Percentiles rank a stretch among this genome's conserved stretches.
Evolutionary conservation across 2,113 vertebrate genomes (phyloP).

Genomic region (Aplodontia rufa): DNA sequence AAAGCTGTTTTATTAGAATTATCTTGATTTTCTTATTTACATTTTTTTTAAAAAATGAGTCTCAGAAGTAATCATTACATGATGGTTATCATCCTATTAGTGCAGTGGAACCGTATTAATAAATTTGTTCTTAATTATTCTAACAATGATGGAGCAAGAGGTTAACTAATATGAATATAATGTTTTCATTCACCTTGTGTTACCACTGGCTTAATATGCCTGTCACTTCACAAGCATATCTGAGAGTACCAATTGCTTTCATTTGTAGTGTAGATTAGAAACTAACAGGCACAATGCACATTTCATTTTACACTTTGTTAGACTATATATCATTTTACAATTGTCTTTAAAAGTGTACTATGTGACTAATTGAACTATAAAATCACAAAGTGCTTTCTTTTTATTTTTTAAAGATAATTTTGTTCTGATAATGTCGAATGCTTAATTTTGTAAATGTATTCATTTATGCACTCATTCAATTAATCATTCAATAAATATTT

Average conservation of each 20-base stretch:
- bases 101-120: conserved; percentile 27
- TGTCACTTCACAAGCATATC: conserved; percentile 19
- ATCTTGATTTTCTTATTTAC: background rate
- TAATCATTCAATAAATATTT: conserved; percentile 21
- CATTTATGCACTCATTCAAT: background rate
- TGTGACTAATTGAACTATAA: background rate
- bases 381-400: background rate
- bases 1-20: conserved; percentile 9
- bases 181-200: conserved; percentile 50
- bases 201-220: conserved; percentile 58
- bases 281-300: background rate
- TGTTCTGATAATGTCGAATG: background rate
- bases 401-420: background rate
- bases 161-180: conserved; percentile 58
- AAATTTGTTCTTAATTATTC: conserved; percentile 57
- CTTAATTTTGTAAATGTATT: background rate
- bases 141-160: background rate
- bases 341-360: conserved; percentile 24
- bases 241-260: conserved; percentile 13
- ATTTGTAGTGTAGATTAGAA: background rate
- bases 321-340: background rate
- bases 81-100: conserved; percentile 28
- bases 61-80: background rate
- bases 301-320: conserved; percentile 30
- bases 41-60: background rate